Conservation (phyloP, 2,113 vertebrate species). For the Argyrosomus japonicus region DNA sequence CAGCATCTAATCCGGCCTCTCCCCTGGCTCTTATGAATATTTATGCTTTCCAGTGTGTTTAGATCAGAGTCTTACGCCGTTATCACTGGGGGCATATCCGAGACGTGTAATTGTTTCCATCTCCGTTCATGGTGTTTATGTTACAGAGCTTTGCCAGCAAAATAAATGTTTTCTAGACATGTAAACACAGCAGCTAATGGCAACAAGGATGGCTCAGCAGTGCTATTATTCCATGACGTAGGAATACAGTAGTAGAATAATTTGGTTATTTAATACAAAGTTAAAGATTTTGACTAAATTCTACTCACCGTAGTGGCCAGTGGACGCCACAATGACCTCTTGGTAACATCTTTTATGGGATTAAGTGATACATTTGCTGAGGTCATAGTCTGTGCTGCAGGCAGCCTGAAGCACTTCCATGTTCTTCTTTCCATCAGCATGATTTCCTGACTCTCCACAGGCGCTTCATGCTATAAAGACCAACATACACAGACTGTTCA, state of each 20-base stretch:
- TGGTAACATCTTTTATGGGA: conserved; percentile 18
- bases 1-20: conserved; percentile 33
- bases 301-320: background rate
- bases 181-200: conserved; percentile 47
- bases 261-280: background rate
- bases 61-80: conserved; percentile 17
- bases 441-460: conserved; percentile 38
- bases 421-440: conserved; percentile 33
- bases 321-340: background rate
- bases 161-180: conserved; percentile 58
- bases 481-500: background rate
- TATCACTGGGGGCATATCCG: conserved; percentile 43
- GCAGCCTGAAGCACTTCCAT: conserved; percentile 32
- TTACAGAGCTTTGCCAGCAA: conserved; percentile 40
- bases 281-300: background rate
- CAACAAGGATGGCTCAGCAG: background rate
- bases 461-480: conserved; percentile 1
- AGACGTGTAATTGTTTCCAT: conserved; percentile 70
- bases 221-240: background rate
- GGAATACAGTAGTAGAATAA: background rate
- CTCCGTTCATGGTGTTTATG: conserved; percentile 26
- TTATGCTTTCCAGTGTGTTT: conserved; percentile 52
- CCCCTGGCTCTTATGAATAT: conserved; percentile 59
- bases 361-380: conserved; percentile 11
- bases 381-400: conserved; percentile 22